phyloP scores from a whole-genome alignment of 2,113 vertebrate species.

The Solea senegalensis region DNA sequence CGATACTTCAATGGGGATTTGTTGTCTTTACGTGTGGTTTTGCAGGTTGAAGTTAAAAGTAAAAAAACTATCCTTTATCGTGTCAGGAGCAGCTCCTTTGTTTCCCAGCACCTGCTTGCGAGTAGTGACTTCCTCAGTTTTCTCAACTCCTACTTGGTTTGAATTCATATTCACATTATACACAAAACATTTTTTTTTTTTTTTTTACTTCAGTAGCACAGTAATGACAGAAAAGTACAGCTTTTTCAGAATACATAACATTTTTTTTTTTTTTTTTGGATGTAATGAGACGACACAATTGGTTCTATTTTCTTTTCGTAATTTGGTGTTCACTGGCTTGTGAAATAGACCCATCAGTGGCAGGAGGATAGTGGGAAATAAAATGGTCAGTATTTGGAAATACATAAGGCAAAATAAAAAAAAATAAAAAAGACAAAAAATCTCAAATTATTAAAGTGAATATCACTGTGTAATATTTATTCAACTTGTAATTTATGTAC shows the following conservation, averaged over 20 bases:
- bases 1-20: slow-evolving; percentile 8
- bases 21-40: not conserved
- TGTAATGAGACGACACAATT: slow-evolving; percentile 82
- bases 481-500: slow-evolving; percentile 99
- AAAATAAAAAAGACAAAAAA: slow-evolving; percentile 83
- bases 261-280: slow-evolving; percentile 78
- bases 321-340: slow-evolving; percentile 89
- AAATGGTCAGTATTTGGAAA: slow-evolving; percentile 95
- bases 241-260: slow-evolving; percentile 77
- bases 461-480: slow-evolving; percentile 99
- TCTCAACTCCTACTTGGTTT: slow-evolving; percentile 85
- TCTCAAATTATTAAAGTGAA: slow-evolving; percentile 98
- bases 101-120: slow-evolving; percentile 21
- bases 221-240: slow-evolving; percentile 80
- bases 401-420: slow-evolving; percentile 69
- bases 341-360: slow-evolving; percentile 82
- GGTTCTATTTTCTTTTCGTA: slow-evolving; percentile 77
- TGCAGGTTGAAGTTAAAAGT: not conserved
- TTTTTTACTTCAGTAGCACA: slow-evolving; percentile 81
- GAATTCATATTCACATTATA: slow-evolving; percentile 89
- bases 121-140: slow-evolving; percentile 79
- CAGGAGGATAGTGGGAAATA: slow-evolving; percentile 85
- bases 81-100: not conserved
- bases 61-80: not conserved
- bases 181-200: not conserved